phyloP scores from a whole-genome alignment of 2,113 vertebrate genomes.

The Euleptes europaea region DNA sequence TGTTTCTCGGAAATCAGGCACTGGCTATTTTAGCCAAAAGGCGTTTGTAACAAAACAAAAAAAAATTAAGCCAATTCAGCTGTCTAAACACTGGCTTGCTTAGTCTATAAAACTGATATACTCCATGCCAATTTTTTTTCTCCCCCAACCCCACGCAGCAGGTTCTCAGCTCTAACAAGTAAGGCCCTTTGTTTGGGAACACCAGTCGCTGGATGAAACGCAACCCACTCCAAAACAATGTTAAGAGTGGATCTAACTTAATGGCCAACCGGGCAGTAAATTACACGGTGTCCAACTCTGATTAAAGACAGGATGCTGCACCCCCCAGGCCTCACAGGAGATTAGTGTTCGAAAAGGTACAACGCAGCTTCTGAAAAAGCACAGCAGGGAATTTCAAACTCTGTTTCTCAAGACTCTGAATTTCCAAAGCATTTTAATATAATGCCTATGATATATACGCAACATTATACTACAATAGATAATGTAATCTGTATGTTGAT shows the following conservation, averaged over 20 bases:
- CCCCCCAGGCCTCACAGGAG: background rate
- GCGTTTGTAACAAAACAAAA: background rate
- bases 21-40: background rate
- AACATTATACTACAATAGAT: too few relatives aligned
- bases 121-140: background rate
- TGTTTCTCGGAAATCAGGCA: background rate
- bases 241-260: constrained; percentile 11
- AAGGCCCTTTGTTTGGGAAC: constrained; percentile 9
- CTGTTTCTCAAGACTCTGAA: background rate
- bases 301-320: constrained; percentile 25
- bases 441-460: too few relatives aligned
- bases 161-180: background rate
- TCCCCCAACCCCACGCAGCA: too few relatives aligned
- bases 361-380: background rate
- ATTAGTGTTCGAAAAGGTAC: constrained; percentile 25
- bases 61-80: background rate
- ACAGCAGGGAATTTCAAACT: background rate
- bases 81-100: background rate
- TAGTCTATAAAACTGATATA: background rate
- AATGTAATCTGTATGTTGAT: too few relatives aligned
- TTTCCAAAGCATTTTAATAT: background rate
- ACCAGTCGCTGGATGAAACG: background rate
- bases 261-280: background rate
- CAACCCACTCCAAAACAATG: background rate
- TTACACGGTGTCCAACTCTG: constrained; percentile 3